These are phyloP conservation scores for Chaunax sp. DNA, from an alignment of 2,797 vertebrate genomes.

Conservation along the genomic window DNA sequence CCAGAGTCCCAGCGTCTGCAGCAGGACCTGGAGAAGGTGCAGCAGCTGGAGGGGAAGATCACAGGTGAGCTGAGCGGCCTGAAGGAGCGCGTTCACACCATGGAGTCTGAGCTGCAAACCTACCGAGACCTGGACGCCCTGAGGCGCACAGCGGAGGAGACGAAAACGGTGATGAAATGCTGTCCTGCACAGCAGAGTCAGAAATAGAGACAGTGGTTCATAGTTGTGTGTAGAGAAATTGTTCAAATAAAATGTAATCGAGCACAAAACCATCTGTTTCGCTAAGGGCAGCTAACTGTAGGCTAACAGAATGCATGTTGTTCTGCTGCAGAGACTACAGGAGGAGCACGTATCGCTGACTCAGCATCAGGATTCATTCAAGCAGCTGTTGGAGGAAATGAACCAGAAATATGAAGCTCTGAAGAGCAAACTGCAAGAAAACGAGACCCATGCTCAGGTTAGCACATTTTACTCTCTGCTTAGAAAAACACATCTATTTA, in stretches of 20 bases:
- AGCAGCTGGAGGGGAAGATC: constrained; percentile 94
- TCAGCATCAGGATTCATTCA: constrained; percentile 82
- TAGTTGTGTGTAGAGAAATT: no score
- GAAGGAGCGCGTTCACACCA: constrained; percentile 85
- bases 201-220: no score
- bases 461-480: neutral
- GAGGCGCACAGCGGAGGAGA: constrained; percentile 88
- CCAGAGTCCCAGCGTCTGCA: constrained; percentile 92
- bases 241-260: no score
- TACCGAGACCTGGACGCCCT: constrained; percentile 90
- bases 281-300: no score
- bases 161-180: constrained; percentile 86
- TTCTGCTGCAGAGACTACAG: constrained; percentile 86
- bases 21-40: constrained; percentile 95
- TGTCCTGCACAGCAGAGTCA: neutral
- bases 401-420: constrained; percentile 84
- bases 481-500: neutral
- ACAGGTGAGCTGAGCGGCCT: constrained; percentile 86
- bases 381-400: constrained; percentile 85
- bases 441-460: constrained; percentile 95
- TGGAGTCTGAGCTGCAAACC: constrained; percentile 83
- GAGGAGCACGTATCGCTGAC: constrained; percentile 85
- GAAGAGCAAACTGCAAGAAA: constrained; percentile 90
- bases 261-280: no score
- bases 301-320: no score